A percentile compares a stretch with the other conserved stretches of the same genome.
Conservation (phyloP, 2,797 vertebrate species). For the Arctocebus calabarensis region DNA sequence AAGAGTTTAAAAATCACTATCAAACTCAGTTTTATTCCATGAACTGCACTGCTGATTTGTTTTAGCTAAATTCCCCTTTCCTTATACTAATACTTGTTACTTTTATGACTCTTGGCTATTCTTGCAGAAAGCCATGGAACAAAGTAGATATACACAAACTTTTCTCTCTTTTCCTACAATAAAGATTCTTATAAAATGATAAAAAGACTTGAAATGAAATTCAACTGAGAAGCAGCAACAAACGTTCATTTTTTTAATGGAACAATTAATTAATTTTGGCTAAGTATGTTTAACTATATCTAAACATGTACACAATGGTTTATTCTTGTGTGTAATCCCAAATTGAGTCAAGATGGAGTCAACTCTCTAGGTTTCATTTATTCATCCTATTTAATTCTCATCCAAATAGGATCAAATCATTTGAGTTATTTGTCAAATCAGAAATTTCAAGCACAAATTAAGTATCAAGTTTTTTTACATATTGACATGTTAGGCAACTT, state of each 20-base stretch:
- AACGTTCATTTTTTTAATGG: background rate
- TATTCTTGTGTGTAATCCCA: constrained; percentile 5
- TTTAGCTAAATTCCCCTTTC: background rate
- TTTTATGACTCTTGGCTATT: background rate
- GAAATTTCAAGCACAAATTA: constrained; percentile 68
- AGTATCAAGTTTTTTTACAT: constrained; percentile 18
- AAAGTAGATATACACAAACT: background rate
- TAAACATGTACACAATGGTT: background rate
- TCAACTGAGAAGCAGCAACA: constrained; percentile 18
- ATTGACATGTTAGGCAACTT: background rate
- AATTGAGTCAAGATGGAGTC: background rate
- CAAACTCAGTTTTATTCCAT: background rate
- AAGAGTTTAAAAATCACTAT: background rate
- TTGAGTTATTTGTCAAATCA: constrained; percentile 55
- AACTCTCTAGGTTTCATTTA: background rate
- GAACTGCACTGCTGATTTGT: background rate
- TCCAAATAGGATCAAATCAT: constrained; percentile 56
- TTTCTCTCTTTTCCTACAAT: background rate
- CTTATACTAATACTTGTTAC: background rate
- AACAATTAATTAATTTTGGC: constrained; percentile 25
- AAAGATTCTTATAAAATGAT: background rate
- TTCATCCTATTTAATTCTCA: background rate
- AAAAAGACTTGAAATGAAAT: background rate
- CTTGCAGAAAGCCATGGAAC: background rate
- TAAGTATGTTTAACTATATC: constrained; percentile 18